These are phyloP conservation scores for Actinemys pallida DNA, from an alignment of 2,113 vertebrate species.

Conservation along the genomic window DNA sequence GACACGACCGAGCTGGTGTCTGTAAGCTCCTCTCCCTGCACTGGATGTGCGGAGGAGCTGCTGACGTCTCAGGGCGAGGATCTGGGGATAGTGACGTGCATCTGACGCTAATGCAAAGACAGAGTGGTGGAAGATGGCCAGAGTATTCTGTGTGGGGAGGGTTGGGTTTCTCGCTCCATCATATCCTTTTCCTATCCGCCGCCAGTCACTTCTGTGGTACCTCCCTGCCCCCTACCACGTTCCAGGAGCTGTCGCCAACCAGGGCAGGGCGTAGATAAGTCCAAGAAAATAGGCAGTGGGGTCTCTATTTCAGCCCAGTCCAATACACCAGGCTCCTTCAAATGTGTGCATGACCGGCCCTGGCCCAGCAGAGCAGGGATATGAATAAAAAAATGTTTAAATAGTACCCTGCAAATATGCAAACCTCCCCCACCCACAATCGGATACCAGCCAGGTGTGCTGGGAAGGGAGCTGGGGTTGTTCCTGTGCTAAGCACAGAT, in stretches of 20 bases:
- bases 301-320: too few species aligned
- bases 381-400: not conserved
- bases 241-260: not conserved
- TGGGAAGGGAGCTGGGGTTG: not conserved
- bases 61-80: not conserved
- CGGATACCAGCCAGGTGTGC: not conserved
- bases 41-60: not conserved
- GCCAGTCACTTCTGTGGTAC: not conserved
- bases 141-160: not conserved
- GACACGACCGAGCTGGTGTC: not conserved
- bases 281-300: not conserved
- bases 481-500: not conserved
- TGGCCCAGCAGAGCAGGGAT: not conserved
- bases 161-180: not conserved
- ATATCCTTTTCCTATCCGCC: not conserved
- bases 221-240: not conserved
- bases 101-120: not conserved
- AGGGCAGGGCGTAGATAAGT: not conserved
- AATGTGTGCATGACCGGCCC: too few species aligned
- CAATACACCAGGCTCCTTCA: not conserved
- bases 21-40: not conserved
- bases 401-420: not conserved
- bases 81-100: not conserved
- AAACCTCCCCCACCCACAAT: not conserved
- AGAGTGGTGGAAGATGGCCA: not conserved